These are phyloP conservation scores for Synergus umbraculus DNA, from an alignment of 2,888 invertebrate species.

Conservation along the genomic window DNA sequence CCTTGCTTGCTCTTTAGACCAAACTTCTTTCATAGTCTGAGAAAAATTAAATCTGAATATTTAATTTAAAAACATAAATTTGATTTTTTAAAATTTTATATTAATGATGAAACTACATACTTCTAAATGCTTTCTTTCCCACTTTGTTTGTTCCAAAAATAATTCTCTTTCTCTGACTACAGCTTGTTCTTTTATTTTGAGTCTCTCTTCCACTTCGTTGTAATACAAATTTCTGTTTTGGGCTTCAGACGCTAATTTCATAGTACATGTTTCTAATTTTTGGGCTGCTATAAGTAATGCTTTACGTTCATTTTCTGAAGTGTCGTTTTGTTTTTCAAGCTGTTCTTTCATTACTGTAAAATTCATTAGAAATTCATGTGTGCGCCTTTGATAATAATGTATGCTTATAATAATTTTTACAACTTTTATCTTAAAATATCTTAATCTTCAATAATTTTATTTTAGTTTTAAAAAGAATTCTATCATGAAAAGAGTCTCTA, in stretches of 20 bases:
- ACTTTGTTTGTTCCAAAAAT: slow-evolving; percentile 70
- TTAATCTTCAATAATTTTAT: too few species aligned
- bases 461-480: too few species aligned
- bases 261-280: slow-evolving; percentile 63
- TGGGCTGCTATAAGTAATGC: slow-evolving; percentile 63
- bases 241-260: slow-evolving; percentile 63
- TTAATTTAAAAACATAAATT: neutral
- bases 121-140: slow-evolving; percentile 69
- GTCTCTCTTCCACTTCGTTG: slow-evolving; percentile 63
- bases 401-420: too few species aligned
- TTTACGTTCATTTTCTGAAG: slow-evolving; percentile 62
- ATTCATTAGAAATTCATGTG: too few species aligned
- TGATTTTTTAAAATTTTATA: neutral
- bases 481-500: too few species aligned
- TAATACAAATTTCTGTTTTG: slow-evolving; percentile 61
- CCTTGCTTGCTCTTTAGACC: slow-evolving; percentile 69
- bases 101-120: slow-evolving; percentile 45
- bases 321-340: slow-evolving; percentile 64
- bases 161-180: slow-evolving; percentile 69
- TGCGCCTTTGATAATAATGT: too few species aligned
- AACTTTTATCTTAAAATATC: too few species aligned
- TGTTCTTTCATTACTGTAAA: slow-evolving; percentile 63
- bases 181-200: slow-evolving; percentile 63
- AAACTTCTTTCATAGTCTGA: slow-evolving; percentile 68
- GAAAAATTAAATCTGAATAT: slow-evolving; percentile 39